Base-by-base conservation (phyloP, 2,113 vertebrate species). In the Trochalopteron elliotii region DNA sequence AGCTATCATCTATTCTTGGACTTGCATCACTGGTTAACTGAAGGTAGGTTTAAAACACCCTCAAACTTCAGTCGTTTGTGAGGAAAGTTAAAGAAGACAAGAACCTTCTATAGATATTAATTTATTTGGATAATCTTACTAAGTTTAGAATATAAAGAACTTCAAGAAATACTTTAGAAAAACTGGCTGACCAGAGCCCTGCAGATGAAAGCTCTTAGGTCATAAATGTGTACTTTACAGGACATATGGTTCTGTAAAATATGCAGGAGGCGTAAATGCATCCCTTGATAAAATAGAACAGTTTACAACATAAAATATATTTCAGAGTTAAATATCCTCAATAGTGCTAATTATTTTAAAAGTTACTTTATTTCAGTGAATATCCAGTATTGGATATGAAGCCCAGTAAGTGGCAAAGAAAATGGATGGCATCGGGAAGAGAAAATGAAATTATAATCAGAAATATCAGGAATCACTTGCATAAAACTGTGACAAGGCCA, bases 21-120 rank as follows among this genome's bases (percentile, higher is more conserved):
- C 5, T 72, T 59, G 7, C 56, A 67, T 47, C 27, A 47, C 42
- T 75, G 24, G 35, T 64, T 72, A 47, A 33, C 16, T 40, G 28
- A 65, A 67, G 12, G 28, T 30, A 20, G 11, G 40, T 47, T 90
- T 83, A 52, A 86, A 93, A 49, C 19, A n/a, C 15, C 17, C 53
- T 72, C 12, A 49, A 50, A 4, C 18, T 59, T 47, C 7, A 4
- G 10, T 20, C 44, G 15, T n/a, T 94, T 0, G 0, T 57, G 37
- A 74, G 21, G 33, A 74, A 80, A 77, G 70, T 21, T 70, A 60
- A 37, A 76, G 50, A 76, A 49, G 23, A 78, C 5, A 15, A 40
- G 10, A 27, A 11, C 37, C 19, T 77, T 77, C 42, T 87, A 40
- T 5, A 45, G 11, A 28, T 30, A 12, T 15, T 61, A 45, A 24